These are phyloP conservation scores for Rhadinocentrus ornatus DNA, from an alignment of 2,797 vertebrate genomes.

Conservation along the genomic window DNA sequence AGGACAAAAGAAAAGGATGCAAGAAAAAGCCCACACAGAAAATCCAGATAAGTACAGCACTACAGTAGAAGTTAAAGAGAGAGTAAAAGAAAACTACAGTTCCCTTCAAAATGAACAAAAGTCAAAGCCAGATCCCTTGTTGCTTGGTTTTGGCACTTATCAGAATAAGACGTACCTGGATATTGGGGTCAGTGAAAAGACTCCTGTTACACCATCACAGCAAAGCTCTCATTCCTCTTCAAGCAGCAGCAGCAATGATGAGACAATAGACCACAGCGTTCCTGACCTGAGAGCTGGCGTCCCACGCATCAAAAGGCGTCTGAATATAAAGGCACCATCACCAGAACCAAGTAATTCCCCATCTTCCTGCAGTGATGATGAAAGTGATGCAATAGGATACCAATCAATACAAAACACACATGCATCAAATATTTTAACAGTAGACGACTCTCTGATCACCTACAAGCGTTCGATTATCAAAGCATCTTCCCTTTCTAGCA, in stretches of 20 bases:
- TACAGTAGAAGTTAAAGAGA: not conserved
- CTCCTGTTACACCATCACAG: not conserved
- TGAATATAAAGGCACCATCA: constrained; percentile 52
- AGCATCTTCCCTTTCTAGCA: constrained; percentile 4
- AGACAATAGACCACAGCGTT: constrained; percentile 16
- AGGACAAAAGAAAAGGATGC: constrained; percentile 10
- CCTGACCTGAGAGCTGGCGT: constrained; percentile 44
- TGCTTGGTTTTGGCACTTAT: constrained; percentile 3
- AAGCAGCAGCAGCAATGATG: constrained; percentile 46
- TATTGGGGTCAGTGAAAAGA: not conserved
- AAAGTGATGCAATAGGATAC: constrained; percentile 11
- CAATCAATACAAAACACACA: constrained; percentile 25
- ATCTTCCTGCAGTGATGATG: constrained; percentile 48
- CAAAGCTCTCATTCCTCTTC: constrained; percentile 16
- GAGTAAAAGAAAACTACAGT: constrained; percentile 8
- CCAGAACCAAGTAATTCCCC: constrained; percentile 29
- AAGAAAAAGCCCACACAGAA: constrained; percentile 21
- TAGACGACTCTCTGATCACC: constrained; percentile 46
- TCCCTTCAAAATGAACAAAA: constrained; percentile 6
- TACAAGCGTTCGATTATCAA: constrained; percentile 69
- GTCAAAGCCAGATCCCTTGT: not conserved
- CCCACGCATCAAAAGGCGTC: constrained; percentile 36
- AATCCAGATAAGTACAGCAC: constrained; percentile 4
- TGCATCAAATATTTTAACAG: constrained; percentile 15
- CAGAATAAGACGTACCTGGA: not conserved